These are phyloP conservation scores for Crotalus tigris DNA, from an alignment of 2,113 vertebrate species.

Conservation along the genomic window DNA sequence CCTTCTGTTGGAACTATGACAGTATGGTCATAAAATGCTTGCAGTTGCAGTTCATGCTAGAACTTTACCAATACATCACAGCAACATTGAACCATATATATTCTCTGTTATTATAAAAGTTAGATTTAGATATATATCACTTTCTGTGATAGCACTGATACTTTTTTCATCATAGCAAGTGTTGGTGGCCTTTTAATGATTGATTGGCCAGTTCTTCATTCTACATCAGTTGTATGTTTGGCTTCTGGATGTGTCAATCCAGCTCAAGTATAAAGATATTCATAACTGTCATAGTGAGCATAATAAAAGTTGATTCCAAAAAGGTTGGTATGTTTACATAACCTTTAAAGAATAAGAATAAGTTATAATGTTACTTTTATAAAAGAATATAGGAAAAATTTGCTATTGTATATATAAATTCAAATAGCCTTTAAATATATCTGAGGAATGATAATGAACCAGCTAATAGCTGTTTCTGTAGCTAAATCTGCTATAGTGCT, in stretches of 20 bases:
- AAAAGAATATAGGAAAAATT: neutral
- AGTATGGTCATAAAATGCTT: neutral
- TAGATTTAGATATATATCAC: neutral
- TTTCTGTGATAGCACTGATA: neutral
- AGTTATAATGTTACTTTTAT: slow-evolving; percentile 5
- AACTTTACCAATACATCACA: neutral
- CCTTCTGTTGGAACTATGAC: too few species aligned
- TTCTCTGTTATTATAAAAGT: neutral
- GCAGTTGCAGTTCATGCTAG: neutral
- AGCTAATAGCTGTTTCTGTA: slow-evolving; percentile 11
- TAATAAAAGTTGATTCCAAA: neutral
- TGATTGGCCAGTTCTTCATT: neutral
- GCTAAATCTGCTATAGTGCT: slow-evolving; percentile 28
- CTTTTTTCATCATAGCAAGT: neutral
- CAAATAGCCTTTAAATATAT: slow-evolving; percentile 4
- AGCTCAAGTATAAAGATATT: neutral
- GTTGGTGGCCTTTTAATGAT: neutral
- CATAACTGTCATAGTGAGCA: neutral
- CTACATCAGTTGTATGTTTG: neutral
- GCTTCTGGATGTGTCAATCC: neutral
- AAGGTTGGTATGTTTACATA: neutral
- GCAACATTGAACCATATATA: neutral
- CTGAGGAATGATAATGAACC: slow-evolving; percentile 11
- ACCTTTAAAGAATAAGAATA: neutral
- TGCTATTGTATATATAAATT: slow-evolving; percentile 13